Base-by-base conservation (phyloP, 2,888 invertebrate genomes). In the Copidosoma aretas region DNA sequence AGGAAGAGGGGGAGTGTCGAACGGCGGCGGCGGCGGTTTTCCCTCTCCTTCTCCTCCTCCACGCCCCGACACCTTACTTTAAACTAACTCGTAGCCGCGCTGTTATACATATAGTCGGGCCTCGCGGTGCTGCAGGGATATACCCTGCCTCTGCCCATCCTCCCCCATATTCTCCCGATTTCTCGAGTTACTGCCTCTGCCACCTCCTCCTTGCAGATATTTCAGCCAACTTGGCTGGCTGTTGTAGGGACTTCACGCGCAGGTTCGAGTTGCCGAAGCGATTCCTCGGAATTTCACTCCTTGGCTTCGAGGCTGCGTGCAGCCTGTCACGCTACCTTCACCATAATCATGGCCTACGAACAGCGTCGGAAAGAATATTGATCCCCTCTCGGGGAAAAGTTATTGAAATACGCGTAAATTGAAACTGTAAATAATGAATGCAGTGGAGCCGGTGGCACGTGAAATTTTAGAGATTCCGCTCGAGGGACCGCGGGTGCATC, bases 131-230 rank as follows among this genome's bases (percentile, higher is more conserved):
- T 32, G 8, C 32, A 8, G 32, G 32, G 3, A 32, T 32, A 32
- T 32, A 46, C 43, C 17, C 43, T 25, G 32, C 32, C 32, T 51
- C 21, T 25, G 32, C 15, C 61, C 39, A 32, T 39, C 41, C 39
- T 39, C 21, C 17, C 24, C 46, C 46, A 8, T 32, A 32, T 8
- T 8, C 32, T 8, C 8, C 32, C 32, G 32, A 32, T 32, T 32
- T 32, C 32, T 19, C 68, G 56, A 64, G 64, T 68, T 68, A 68
- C 60, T 60, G 68, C 64, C 63, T 56, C 60, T 58, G 60, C 64
- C 64, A 64, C 60, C 60, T 64, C 60, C 64, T 52, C 61, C 53
- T 59, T 66, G 62, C 8, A 56, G 66, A 59, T 63, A 60, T 66
- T 70, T 63, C 61, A 56, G 41, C 39, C 8, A 39, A 65, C 57